Conservation (phyloP, 2,888 invertebrate species). For the Drosophila infuscata region DNA sequence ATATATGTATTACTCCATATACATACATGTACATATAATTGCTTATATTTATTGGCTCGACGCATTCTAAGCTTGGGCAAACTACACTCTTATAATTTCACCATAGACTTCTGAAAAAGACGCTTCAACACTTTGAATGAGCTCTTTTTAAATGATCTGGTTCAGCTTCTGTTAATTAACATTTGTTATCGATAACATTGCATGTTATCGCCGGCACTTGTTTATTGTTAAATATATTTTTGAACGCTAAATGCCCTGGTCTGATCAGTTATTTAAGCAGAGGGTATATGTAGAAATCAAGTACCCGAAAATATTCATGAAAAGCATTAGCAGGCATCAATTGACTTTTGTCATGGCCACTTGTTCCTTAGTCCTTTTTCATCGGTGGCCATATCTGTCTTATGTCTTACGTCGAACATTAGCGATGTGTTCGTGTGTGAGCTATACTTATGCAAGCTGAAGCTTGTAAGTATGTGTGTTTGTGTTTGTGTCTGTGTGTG, state of each 20-base stretch:
- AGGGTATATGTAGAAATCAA: constrained; percentile 10
- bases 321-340: constrained; percentile 39
- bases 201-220: background rate
- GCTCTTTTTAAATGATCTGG: background rate
- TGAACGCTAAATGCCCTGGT: background rate
- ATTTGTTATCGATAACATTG: background rate
- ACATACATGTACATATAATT: background rate
- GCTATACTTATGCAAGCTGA: constrained; percentile 8
- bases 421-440: constrained; percentile 12
- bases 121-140: background rate
- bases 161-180: background rate
- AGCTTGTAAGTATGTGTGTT: constrained; percentile 18
- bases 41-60: too few species aligned
- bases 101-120: background rate
- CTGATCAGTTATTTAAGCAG: background rate
- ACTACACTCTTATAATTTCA: background rate
- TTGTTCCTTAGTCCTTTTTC: constrained; percentile 27
- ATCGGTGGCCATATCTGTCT: constrained; percentile 29
- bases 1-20: background rate
- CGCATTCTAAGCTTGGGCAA: background rate
- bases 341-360: constrained; percentile 54
- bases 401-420: constrained; percentile 36
- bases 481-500: constrained; percentile 29
- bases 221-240: background rate
- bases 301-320: constrained; percentile 26